These are phyloP conservation scores for Heliconius hortense DNA, from an alignment of 2,888 invertebrate genomes.

Conservation along the genomic window DNA sequence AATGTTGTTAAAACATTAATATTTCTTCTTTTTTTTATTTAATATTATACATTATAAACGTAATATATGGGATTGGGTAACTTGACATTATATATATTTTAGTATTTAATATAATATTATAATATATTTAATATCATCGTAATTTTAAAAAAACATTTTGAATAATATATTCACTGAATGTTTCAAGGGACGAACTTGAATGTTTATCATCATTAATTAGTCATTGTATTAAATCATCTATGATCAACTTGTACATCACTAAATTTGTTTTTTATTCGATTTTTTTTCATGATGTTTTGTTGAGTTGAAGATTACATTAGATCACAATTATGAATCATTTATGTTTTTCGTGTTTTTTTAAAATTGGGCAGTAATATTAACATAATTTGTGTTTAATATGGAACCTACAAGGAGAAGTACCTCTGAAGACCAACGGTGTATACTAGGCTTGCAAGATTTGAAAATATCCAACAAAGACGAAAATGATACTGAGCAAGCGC, in stretches of 20 bases:
- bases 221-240: slow-evolving; percentile 17
- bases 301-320: slow-evolving; percentile 45
- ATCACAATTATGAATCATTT: slow-evolving; percentile 51
- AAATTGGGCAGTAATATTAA: slow-evolving; percentile 36
- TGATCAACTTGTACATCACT: slow-evolving; percentile 36
- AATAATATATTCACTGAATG: too few relatives aligned
- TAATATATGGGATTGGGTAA: not conserved
- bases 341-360: slow-evolving; percentile 43
- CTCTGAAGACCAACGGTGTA: slow-evolving; percentile 73
- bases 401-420: slow-evolving; percentile 72
- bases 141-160: not conserved
- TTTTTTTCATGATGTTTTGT: slow-evolving; percentile 48
- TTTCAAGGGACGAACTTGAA: not conserved
- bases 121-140: not conserved
- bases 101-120: too few relatives aligned
- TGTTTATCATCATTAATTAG: not conserved
- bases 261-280: slow-evolving; percentile 39
- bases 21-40: not conserved
- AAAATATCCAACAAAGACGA: slow-evolving; percentile 78
- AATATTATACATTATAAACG: not conserved
- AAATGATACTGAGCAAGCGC: slow-evolving; percentile 79
- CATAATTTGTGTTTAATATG: slow-evolving; percentile 51
- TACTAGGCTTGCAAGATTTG: slow-evolving; percentile 78
- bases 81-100: too few relatives aligned
- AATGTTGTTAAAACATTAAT: not conserved